Base-by-base conservation (phyloP, 2,113 vertebrate species). In the Sapajus apella region DNA sequence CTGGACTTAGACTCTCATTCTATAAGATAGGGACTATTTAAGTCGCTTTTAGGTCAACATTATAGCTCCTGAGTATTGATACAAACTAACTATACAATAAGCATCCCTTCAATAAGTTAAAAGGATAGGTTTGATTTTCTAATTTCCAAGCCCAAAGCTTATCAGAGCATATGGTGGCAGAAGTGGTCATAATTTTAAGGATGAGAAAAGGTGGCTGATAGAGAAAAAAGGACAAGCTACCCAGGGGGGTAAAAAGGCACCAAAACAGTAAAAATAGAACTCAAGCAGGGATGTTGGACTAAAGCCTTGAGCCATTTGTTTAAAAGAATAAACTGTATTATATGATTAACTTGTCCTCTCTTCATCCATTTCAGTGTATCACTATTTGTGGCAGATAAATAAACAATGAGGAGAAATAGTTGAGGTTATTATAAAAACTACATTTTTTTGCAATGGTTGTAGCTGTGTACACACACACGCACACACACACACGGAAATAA, bases 391-490 rank as follows among this genome's bases (percentile, higher is more conserved):
- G 0, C 20, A 82, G 47, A 86, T 55, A 43, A 89, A 66, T 50
- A 84, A 52, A 56, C 25, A 47, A 68, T 90, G 18, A 32, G 12
- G 17, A 11, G 45, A 14, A 43, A 37, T 2, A 77, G 23, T 87
- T 84, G 37, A 85, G 8, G 4, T 17, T 95, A 72, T 77, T 84
- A 25, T 85, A 61, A 89, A 96, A 91, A 17, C 52, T 81, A 4
- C 2, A 72, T 94, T 61, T 32, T 32, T 91, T 87, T 85, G 80
- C 25, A 72, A 43, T 75, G 52, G 47, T 5, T 58, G 11, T n/a
- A 83, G 50, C 37, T 45, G 17, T 86, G 1, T 43, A 27, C 0
- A 52, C 16, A 17, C 52, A 56, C n/a, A 47, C 16, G 55, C 2
- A 45, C 4, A n/a, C 0, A 64, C 2, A 12, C 16, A 21, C 0